Evolutionary conservation across 2,888 invertebrate genomes (phyloP).

Genomic region (Polietes domitor): DNA sequence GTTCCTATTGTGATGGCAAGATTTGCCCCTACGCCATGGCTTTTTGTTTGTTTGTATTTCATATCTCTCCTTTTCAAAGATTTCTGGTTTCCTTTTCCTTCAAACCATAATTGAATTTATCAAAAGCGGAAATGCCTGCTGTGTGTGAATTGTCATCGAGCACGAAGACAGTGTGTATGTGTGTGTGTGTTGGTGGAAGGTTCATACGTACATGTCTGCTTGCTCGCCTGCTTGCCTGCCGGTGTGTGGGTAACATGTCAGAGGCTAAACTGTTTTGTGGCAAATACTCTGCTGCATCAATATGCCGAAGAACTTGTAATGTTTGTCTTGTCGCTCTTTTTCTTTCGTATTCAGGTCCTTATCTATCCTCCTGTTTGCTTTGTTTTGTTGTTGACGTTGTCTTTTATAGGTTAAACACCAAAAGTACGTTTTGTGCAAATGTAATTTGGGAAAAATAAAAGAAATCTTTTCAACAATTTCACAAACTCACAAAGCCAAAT

Average conservation of each 20-base stretch:
- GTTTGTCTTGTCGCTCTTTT: background rate
- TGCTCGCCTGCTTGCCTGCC: background rate
- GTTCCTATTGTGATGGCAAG: background rate
- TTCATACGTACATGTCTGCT: background rate
- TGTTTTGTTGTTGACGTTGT: background rate
- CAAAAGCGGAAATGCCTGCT: conserved; percentile 49
- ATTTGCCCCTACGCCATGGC: background rate
- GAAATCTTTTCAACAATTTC: background rate
- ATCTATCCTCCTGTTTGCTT: background rate
- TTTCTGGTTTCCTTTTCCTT: conserved; percentile 38
- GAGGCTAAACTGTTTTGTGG: conserved; percentile 41
- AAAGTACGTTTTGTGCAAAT: conserved; percentile 17
- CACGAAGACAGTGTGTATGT: background rate
- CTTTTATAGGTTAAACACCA: conserved; percentile 9
- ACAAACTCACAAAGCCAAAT: background rate
- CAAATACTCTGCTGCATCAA: conserved; percentile 27
- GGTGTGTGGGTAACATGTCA: conserved; percentile 34
- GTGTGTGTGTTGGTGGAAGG: background rate
- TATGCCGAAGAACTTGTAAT: background rate
- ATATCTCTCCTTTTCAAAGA: conserved; percentile 11
- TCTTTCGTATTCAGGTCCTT: background rate
- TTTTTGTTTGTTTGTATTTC: background rate
- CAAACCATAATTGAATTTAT: conserved; percentile 34
- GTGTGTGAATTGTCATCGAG: background rate
- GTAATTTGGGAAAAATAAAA: conserved; percentile 6